Percentiles rank a stretch among this genome's conserved stretches.
phyloP scores from a whole-genome alignment of 92 coral and sea anemone genomes.

The Palythoa grandis region DNA sequence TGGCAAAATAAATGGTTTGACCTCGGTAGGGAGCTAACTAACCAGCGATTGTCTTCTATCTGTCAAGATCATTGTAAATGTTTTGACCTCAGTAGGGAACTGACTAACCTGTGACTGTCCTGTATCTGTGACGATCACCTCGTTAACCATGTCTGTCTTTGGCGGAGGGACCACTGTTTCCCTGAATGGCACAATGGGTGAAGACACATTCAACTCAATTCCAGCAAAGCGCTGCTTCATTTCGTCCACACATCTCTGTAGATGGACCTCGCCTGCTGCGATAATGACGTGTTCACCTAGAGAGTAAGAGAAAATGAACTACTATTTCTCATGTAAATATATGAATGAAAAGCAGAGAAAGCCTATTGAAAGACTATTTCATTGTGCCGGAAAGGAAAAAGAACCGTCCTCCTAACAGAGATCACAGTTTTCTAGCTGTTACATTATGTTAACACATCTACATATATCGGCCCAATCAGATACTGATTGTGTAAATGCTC shows the following conservation, averaged over 20 bases:
- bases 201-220: slow-evolving; percentile 89
- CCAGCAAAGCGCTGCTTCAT: slow-evolving; percentile 87
- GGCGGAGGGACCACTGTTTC: slow-evolving; percentile 93
- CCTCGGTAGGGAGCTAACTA: not conserved
- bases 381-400: too few relatives aligned
- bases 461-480: too few relatives aligned
- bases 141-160: slow-evolving; percentile 93
- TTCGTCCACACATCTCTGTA: slow-evolving; percentile 94
- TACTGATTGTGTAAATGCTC: too few relatives aligned
- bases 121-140: slow-evolving; percentile 69
- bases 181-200: slow-evolving; percentile 97
- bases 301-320: not conserved
- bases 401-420: too few relatives aligned
- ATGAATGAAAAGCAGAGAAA: too few relatives aligned
- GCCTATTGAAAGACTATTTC: too few relatives aligned
- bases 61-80: slow-evolving; percentile 48
- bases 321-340: not conserved
- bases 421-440: too few relatives aligned
- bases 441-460: too few relatives aligned
- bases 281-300: slow-evolving; percentile 94
- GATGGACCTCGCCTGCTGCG: slow-evolving; percentile 97
- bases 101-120: not conserved
- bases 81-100: not conserved
- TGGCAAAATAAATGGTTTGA: too few relatives aligned
- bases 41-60: slow-evolving; percentile 45